Evolutionary conservation across 2,888 invertebrate genomes (phyloP), one percentile per base, ranked within the genome.

Genomic region (Drosophila ustulata): DNA sequence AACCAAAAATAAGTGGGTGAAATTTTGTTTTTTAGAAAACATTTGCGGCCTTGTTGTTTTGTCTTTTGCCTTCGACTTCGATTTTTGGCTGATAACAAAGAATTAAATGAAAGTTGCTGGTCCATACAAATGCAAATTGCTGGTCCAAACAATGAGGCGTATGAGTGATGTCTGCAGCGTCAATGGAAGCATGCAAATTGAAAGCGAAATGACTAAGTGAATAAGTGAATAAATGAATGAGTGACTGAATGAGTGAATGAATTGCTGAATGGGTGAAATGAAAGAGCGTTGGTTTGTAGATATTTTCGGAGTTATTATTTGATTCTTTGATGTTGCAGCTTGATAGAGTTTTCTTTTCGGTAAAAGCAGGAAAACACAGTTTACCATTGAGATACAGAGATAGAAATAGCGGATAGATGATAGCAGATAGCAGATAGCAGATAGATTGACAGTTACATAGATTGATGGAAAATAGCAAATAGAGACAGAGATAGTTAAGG

Each of bases 291-390:
- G 43, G 11, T 47, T 73, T 76, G 69, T 76, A 61, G 57, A 76
- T 76, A 76, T 77, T 73, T 77, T 76, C 73, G 77, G 82, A 88
- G 74, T 86, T 86, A 88, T 88, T 86, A 86, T 86, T 86, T 80
- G 78, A 80, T 88, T 88, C 84, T 87, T 87, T 88, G 87, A 82
- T 88, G 78, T 87, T 74, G 82, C 84, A 86, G 84, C 85, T 86
- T 78, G 74, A 61, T 75, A 63, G 71, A 66, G 72, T 74, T 78
- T 80, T 78, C 82, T 73, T 69, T 75, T 82, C 88, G 85, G 82
- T 88, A 78, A 74, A 66, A 63, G 49, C 46, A 57, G 63, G 59
- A 69, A 73, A 63, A 66, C 64, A 71, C 41, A 72, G 75, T 65
- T 61, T 51, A 62, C 58, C 66, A 68, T 45, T 55, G 51, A 79